These are phyloP conservation scores for Tuberolachnus salignus DNA, from an alignment of 2,888 invertebrate genomes.

Conservation along the genomic window DNA sequence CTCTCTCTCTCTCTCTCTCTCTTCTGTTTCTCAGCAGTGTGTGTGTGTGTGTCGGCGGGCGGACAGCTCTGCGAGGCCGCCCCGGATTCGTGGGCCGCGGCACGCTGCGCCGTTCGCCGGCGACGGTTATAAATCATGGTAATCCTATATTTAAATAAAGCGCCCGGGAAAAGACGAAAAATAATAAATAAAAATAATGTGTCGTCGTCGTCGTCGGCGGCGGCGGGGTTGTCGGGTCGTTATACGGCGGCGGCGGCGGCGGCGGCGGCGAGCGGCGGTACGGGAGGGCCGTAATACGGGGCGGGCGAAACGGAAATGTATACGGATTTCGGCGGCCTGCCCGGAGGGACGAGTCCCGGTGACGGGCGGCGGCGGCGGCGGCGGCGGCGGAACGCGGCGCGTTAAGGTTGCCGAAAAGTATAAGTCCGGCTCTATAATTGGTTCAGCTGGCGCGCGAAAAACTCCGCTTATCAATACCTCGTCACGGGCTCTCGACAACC, in stretches of 20 bases:
- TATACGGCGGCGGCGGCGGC: background rate
- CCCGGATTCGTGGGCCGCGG: background rate
- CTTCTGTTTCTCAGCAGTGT: too few species aligned
- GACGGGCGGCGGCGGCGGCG: background rate
- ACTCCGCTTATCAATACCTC: constrained; percentile 56
- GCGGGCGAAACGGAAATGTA: constrained; percentile 3
- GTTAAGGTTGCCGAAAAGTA: constrained; percentile 49
- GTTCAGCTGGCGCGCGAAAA: constrained; percentile 56
- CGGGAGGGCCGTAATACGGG: background rate
- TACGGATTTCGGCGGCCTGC: constrained; percentile 39
- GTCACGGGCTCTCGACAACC: constrained; percentile 46
- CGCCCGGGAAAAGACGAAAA: constrained; percentile 27
- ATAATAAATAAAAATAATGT: constrained; percentile 56
- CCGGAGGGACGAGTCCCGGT: background rate
- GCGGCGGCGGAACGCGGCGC: background rate
- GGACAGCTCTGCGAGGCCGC: too few species aligned
- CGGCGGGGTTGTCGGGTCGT: background rate
- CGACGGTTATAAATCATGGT: constrained; percentile 44
- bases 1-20: too few species aligned
- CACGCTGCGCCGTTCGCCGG: too few species aligned
- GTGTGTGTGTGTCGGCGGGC: too few species aligned
- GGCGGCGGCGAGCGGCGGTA: background rate
- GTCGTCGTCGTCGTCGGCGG: constrained; percentile 2
- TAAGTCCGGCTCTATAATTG: constrained; percentile 56
- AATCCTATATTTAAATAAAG: constrained; percentile 55